These are phyloP conservation scores for Corythornis cristatus DNA, from an alignment of 2,113 vertebrate species.

Conservation along the genomic window DNA sequence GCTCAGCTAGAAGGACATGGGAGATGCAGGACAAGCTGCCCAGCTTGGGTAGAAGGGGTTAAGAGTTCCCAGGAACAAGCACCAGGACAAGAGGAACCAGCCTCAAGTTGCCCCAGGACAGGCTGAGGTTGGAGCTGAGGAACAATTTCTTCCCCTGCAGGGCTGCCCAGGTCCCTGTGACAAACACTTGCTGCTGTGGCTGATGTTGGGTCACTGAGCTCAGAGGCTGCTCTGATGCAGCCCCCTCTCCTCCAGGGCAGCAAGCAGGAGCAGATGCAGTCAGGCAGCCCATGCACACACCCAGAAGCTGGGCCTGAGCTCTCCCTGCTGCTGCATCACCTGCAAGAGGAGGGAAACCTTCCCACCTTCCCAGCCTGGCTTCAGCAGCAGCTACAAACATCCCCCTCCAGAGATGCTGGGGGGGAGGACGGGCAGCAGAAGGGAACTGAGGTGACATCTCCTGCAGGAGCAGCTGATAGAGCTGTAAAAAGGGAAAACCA, in stretches of 20 bases:
- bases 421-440: not conserved
- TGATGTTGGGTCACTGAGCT: not conserved
- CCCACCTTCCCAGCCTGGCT: not conserved
- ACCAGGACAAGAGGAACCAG: no score
- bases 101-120: not conserved
- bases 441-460: not conserved
- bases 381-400: not conserved
- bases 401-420: not conserved
- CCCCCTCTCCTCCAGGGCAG: not conserved
- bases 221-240: accelerated
- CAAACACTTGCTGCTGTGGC: not conserved
- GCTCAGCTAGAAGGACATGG: not conserved
- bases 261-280: not conserved
- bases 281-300: not conserved
- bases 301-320: not conserved
- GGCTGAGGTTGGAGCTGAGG: not conserved
- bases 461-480: not conserved
- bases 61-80: no score
- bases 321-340: not conserved
- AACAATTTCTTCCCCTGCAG: not conserved
- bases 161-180: no score
- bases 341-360: not conserved
- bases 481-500: not conserved
- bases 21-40: not conserved
- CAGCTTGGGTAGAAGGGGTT: accelerated